Evolutionary conservation across 1,140 invertebrate genomes (phyloP).

Genomic region (Dermatophagoides farinae): DNA sequence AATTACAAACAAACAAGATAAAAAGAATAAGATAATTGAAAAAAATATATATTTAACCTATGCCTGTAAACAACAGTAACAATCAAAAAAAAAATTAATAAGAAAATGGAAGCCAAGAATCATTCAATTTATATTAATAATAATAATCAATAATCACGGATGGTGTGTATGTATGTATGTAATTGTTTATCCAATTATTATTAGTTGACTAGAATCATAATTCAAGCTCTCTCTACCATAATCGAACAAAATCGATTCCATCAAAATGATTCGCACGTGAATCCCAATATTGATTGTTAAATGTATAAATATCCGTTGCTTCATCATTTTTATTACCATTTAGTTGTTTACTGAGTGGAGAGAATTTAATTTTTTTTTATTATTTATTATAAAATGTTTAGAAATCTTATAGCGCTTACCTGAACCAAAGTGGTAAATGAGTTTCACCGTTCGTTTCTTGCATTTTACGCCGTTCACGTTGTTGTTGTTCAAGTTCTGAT

Average conservation of each 20-base stretch:
- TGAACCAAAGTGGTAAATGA: constrained; percentile 41
- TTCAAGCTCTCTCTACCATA: constrained; percentile 8
- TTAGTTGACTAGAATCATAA: not conserved
- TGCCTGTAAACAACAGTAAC: not conserved
- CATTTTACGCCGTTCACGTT: constrained; percentile 41
- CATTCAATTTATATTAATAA: not conserved
- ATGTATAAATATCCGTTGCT: constrained; percentile 34
- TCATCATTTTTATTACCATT: constrained; percentile 24
- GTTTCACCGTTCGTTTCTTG: constrained; percentile 32
- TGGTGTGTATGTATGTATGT: too few relatives aligned
- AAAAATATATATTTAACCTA: too few relatives aligned
- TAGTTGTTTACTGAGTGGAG: constrained; percentile 6
- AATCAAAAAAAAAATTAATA: not conserved
- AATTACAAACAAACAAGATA: too few relatives aligned
- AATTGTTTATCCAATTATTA: not conserved
- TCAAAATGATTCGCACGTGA: constrained; percentile 33
- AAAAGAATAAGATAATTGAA: too few relatives aligned
- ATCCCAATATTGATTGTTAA: constrained; percentile 35
- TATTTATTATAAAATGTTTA: not conserved
- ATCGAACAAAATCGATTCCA: constrained; percentile 27
- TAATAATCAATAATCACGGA: not conserved
- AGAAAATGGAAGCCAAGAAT: not conserved
- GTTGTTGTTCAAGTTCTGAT: constrained; percentile 40
- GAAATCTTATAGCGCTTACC: constrained; percentile 24
- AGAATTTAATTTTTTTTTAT: not conserved